phyloP scores from a whole-genome alignment of 1,140 invertebrate species.

The Drosophila persimilis region DNA sequence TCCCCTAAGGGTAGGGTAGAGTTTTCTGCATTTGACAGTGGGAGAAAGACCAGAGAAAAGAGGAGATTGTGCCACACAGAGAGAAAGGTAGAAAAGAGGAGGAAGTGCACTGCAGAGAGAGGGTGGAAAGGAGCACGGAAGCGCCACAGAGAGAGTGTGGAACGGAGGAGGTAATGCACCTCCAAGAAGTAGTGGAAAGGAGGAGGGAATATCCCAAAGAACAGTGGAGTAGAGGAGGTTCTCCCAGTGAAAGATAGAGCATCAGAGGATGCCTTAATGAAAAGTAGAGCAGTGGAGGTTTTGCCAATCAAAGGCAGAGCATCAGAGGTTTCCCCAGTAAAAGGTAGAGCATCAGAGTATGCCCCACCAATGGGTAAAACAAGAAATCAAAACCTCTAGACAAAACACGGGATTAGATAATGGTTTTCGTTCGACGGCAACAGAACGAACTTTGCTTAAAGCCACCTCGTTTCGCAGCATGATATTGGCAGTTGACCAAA shows the following conservation, averaged over 20 bases:
- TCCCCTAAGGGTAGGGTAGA: slow-evolving; percentile 15
- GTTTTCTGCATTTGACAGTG: slow-evolving; percentile 42
- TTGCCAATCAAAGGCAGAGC: too few relatives aligned
- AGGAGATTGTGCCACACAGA: not conserved
- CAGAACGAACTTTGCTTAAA: slow-evolving; percentile 47
- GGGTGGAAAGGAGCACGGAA: not conserved
- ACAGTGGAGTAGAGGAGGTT: not conserved
- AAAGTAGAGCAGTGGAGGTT: not conserved
- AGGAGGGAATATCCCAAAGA: too few relatives aligned
- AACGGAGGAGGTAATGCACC: not conserved
- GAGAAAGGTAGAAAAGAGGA: not conserved
- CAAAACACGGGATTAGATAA: slow-evolving; percentile 40
- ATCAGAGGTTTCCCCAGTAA: too few relatives aligned
- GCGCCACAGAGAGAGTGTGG: not conserved
- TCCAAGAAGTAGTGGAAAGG: not conserved
- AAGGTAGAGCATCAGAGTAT: too few relatives aligned
- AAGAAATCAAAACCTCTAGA: too few relatives aligned
- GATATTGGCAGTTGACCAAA: slow-evolving; percentile 66
- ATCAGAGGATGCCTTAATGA: too few relatives aligned
- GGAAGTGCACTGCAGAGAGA: not conserved
- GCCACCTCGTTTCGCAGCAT: slow-evolving; percentile 38
- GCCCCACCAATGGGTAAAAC: too few relatives aligned
- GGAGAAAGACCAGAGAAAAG: not conserved
- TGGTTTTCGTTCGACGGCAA: slow-evolving; percentile 31
- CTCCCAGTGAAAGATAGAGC: not conserved